These are phyloP conservation scores for Nemotelus pantherinus DNA, from an alignment of 2,888 invertebrate species.

Conservation along the genomic window DNA sequence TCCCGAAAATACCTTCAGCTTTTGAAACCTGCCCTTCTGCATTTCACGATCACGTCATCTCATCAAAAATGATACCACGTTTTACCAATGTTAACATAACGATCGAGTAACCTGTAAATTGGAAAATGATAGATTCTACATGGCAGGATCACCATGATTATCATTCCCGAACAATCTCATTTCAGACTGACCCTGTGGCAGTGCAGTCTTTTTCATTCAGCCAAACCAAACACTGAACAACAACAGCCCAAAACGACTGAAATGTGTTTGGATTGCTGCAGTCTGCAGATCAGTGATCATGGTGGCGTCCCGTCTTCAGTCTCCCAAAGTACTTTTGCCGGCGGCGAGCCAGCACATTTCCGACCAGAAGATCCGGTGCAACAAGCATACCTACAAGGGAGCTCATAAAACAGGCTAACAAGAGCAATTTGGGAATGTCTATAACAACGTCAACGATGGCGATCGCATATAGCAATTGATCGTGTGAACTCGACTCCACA, in stretches of 20 bases:
- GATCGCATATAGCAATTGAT: not conserved
- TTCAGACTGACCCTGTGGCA: not conserved
- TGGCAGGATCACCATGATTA: constrained; percentile 49
- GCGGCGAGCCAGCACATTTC: constrained; percentile 20
- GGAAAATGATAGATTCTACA: constrained; percentile 51
- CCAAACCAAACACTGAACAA: too few relatives aligned
- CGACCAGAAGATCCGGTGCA: not conserved
- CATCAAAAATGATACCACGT: too few relatives aligned
- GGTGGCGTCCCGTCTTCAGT: constrained; percentile 5
- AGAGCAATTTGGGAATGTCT: constrained; percentile 29
- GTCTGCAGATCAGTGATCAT: not conserved
- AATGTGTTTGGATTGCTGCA: too few relatives aligned
- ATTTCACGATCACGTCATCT: too few relatives aligned
- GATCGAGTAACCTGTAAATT: constrained; percentile 44
- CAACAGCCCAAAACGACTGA: too few relatives aligned
- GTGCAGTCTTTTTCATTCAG: not conserved
- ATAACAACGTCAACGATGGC: not conserved
- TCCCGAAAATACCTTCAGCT: too few relatives aligned
- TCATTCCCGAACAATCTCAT: constrained; percentile 28
- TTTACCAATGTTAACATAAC: constrained; percentile 21
- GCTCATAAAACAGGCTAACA: constrained; percentile 25
- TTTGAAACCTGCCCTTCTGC: too few relatives aligned
- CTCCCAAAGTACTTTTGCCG: not conserved
- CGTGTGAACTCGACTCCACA: constrained; percentile 27
- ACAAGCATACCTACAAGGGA: not conserved